Conservation (phyloP, 92 coral and sea anemone genomes). For the Phenganax stokvisi region DNA sequence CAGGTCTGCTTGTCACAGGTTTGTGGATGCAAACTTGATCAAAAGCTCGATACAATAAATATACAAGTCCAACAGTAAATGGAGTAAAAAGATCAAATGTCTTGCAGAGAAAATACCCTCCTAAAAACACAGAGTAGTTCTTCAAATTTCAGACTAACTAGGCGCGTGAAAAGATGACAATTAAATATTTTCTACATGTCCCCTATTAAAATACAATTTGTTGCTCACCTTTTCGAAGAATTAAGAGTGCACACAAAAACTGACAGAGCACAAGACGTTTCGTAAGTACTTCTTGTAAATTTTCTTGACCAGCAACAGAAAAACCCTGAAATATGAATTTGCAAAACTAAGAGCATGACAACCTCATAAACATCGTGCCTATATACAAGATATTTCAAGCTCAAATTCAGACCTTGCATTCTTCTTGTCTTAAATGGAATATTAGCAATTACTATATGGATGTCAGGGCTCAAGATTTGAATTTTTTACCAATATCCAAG, state of each 20-base stretch:
- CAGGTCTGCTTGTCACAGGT: constrained; percentile 97
- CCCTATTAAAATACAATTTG: not conserved
- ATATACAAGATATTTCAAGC: too few species aligned
- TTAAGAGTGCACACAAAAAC: constrained; percentile 79
- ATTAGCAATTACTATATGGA: too few species aligned
- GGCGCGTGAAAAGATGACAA: not conserved
- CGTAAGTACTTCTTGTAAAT: constrained; percentile 85
- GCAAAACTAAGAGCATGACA: too few species aligned
- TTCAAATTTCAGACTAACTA: too few species aligned
- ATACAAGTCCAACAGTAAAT: constrained; percentile 77
- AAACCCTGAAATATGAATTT: constrained; percentile 58
- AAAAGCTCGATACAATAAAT: constrained; percentile 78
- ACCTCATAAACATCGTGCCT: too few species aligned
- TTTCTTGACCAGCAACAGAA: constrained; percentile 95
- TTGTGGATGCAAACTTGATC: constrained; percentile 79
- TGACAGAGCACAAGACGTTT: constrained; percentile 92
- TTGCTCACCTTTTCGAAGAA: constrained; percentile 73
- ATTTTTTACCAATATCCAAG: too few species aligned
- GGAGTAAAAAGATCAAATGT: constrained; percentile 87
- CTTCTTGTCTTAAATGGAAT: too few species aligned
- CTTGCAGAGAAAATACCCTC: constrained; percentile 93
- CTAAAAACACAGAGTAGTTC: constrained; percentile 40
- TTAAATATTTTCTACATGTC: not conserved
- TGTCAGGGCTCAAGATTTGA: too few species aligned
- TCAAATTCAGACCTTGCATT: too few species aligned